Evolutionary conservation across 1,140 invertebrate genomes (phyloP), one percentile per base, ranked within the genome.

Genomic region (Drosophila repletoides): DNA sequence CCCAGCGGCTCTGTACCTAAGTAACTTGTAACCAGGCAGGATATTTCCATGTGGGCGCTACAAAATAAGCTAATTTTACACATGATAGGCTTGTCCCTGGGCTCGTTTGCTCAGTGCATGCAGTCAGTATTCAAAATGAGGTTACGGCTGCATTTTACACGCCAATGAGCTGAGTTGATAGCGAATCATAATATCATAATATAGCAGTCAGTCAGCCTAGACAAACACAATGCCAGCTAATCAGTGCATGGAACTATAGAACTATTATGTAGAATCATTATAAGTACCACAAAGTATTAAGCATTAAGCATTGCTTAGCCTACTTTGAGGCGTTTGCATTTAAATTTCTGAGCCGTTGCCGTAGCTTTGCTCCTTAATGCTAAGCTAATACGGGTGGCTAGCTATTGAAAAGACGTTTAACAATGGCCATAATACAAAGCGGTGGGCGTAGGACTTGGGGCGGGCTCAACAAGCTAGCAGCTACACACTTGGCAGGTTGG

Each of bases 41-140:
- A 67, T n/a, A n/a, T 81, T 72, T 67, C 67, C 61, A 67, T 43
- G 56, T 60, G 36, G 56, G 36, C n/a, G 38, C 59, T 49, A 86
- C 80, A 66, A 83, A 84, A 68, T 84, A 86, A 84, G 79, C 79
- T 86, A 84, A 84, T 84, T 84, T 84, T 79, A 84, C 79, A 84
- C 79, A 86, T 84, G 80, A 86, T 86, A 84, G 58, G 71, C 79
- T 59, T 52, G 43, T 24, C 28, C 46, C 15, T 51, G 24, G 33
- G 12, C 48, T 33, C 53, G 59, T 64, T 53, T 64, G 49, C 31
- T 36, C 34, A 10, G 24, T 36, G 12, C 10, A 12, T 36, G 12
- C 10, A 12, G 24, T 3, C n/a, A 3, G 17, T 29, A 17, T 14
- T 52, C 53, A 40, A 71, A 79, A 71, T 33, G 31, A 59, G 71